Base-by-base conservation (phyloP, 1,140 invertebrate genomes). In the Diabrotica undecimpunctata region DNA sequence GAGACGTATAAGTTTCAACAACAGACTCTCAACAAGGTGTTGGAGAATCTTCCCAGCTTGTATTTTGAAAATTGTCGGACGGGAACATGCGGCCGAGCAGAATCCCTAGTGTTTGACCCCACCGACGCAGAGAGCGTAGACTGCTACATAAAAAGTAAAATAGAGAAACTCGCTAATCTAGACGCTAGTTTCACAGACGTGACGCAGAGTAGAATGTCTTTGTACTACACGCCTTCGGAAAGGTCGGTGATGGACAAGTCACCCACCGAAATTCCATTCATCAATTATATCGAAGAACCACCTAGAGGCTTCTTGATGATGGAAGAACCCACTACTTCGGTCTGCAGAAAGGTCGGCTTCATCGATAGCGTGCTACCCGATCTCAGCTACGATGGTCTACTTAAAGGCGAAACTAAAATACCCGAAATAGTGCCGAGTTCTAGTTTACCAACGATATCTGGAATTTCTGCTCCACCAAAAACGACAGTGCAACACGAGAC, bases 1-100 rank as follows among this genome's bases (percentile, higher is more conserved):
- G 94, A 97, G 78, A 93, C 92, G 6, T 97, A 95, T 84, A 97
- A 97, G 79, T 93, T 95, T 73, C 94, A 96, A 77, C 95, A 97
- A 77, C 92, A 95, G 78, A 95, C 94, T 5, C 79, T 98, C 7
- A 94, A 96, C 79, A 97, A 97, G 78, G 90, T 98, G 1, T 77
- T 98, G 41, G 95, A 98, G 77, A 96, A 95, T 75, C 82, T 98
- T 69, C 95, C 95, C n/a, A 92, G 87, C 73, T 81, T 95, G 7
- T 93, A 97, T 79, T 90, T 97, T 68, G 95, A 97, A 78, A 96
- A 95, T 77, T 95, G 94, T 75, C 88, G 92, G 50, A 91, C 88
- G 66, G 93, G 94, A 8, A 91, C 90, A 0, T 94, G 92, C 79
- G 88, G 90, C 0, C 81, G 89, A 11, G 88, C 89, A 62, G 92